Conservation (phyloP, 2,113 vertebrate species). For the Carettochelys insculpta region DNA sequence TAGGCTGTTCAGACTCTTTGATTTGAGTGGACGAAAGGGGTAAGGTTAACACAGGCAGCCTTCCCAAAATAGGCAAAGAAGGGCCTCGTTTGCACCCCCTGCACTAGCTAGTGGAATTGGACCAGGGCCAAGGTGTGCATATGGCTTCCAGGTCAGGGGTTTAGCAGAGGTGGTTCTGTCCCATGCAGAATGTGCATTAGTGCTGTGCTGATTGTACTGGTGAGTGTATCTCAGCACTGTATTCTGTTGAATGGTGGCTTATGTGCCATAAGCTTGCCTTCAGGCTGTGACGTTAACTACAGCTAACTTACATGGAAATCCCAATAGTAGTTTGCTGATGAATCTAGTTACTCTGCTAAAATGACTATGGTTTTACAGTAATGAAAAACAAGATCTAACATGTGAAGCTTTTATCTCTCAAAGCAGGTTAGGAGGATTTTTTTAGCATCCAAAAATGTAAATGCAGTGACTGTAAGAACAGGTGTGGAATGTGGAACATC, state of each 20-base stretch:
- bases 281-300: neutral
- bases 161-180: neutral
- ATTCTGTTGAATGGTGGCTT: neutral
- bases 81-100: accelerated
- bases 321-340: neutral
- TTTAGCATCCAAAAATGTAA: neutral
- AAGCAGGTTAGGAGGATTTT: neutral
- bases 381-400: neutral
- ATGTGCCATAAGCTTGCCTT: neutral
- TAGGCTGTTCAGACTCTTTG: neutral
- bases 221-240: accelerated
- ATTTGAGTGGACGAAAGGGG: neutral
- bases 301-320: neutral
- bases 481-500: neutral
- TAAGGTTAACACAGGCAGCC: neutral
- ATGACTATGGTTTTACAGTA: too few relatives aligned
- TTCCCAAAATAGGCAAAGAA: neutral
- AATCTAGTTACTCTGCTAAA: neutral
- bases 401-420: neutral
- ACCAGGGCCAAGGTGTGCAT: neutral
- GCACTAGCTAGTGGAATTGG: neutral
- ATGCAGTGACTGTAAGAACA: neutral
- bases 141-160: neutral
- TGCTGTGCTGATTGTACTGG: neutral
- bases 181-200: neutral